Percentiles rank a stretch among this genome's conserved stretches.
These are phyloP conservation scores for Amphimallon solstitiale DNA, from an alignment of 2,888 invertebrate species.

Conservation along the genomic window DNA sequence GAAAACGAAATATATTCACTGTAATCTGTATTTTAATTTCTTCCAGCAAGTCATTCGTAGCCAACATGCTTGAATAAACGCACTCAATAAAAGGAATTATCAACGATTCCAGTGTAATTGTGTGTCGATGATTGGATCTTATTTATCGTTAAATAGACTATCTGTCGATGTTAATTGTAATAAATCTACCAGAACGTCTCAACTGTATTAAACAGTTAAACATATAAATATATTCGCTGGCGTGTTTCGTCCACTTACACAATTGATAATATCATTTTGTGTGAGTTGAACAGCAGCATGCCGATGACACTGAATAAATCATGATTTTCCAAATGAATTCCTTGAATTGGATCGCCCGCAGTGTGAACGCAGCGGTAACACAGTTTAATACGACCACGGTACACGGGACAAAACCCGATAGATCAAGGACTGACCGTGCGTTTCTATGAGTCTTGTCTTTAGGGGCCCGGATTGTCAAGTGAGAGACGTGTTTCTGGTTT, in stretches of 20 bases:
- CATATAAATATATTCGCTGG: too few species aligned
- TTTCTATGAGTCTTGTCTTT: not conserved
- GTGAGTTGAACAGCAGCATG: conserved; percentile 35
- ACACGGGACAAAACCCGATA: not conserved
- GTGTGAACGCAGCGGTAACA: conserved; percentile 34
- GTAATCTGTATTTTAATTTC: too few species aligned
- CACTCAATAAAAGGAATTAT: too few species aligned
- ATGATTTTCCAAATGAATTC: conserved; percentile 46
- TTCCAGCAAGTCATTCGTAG: too few species aligned
- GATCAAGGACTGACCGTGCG: not conserved
- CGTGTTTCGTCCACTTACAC: conserved; percentile 36
- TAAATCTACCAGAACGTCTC: conserved; percentile 35
- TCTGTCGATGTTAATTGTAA: conserved; percentile 34
- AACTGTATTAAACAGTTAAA: conserved; percentile 15
- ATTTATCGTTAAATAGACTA: conserved; percentile 22
- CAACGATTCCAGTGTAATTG: too few species aligned
- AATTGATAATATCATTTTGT: conserved; percentile 42
- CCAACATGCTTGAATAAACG: too few species aligned
- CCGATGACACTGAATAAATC: conserved; percentile 45
- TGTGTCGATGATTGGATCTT: too few species aligned
- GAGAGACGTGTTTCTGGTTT: not conserved
- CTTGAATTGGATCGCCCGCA: conserved; percentile 43
- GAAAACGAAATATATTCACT: too few species aligned
- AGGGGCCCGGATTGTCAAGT: not conserved
- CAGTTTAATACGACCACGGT: conserved; percentile 30